phyloP scores from a whole-genome alignment of 2,888 invertebrate species.

The Aphelenchoides bicaudatus region DNA sequence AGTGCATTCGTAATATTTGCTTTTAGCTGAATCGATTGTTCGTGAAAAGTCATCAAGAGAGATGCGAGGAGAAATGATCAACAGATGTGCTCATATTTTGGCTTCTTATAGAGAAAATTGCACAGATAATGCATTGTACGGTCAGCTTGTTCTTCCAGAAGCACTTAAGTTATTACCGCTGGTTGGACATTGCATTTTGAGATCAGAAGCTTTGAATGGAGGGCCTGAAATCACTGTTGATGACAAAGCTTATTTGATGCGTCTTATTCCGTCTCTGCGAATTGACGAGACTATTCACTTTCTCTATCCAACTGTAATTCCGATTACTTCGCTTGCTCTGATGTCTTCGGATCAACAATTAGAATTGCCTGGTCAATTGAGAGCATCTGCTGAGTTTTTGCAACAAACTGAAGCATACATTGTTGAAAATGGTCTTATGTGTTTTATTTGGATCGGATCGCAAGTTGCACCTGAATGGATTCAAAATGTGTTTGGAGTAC shows the following conservation, averaged over 20 bases:
- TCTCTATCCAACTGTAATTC: conserved; percentile 84
- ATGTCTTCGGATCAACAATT: conserved; percentile 20
- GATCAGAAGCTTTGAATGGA: conserved; percentile 86
- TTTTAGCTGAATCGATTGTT: conserved; percentile 73
- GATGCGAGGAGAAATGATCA: conserved; percentile 79
- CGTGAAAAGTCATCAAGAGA: conserved; percentile 79
- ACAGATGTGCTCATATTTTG: conserved; percentile 77
- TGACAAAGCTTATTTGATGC: conserved; percentile 89
- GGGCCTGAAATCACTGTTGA: conserved; percentile 88
- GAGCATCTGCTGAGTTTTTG: conserved; percentile 68
- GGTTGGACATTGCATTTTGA: conserved; percentile 85
- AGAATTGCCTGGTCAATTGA: conserved; percentile 71
- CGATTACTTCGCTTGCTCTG: conserved; percentile 27
- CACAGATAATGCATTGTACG: conserved; percentile 83
- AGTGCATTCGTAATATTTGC: background rate
- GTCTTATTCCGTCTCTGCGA: conserved; percentile 80
- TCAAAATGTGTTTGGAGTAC: conserved; percentile 83
- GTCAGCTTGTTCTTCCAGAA: conserved; percentile 96
- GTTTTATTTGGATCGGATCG: conserved; percentile 90
- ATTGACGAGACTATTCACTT: conserved; percentile 77
- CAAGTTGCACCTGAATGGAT: conserved; percentile 76
- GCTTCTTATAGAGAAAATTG: conserved; percentile 92
- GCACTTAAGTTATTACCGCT: conserved; percentile 85
- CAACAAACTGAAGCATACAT: conserved; percentile 71
- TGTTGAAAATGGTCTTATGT: conserved; percentile 89